These are phyloP conservation scores for Drosophila aldrichi DNA, from an alignment of 2,888 invertebrate genomes.

Conservation along the genomic window DNA sequence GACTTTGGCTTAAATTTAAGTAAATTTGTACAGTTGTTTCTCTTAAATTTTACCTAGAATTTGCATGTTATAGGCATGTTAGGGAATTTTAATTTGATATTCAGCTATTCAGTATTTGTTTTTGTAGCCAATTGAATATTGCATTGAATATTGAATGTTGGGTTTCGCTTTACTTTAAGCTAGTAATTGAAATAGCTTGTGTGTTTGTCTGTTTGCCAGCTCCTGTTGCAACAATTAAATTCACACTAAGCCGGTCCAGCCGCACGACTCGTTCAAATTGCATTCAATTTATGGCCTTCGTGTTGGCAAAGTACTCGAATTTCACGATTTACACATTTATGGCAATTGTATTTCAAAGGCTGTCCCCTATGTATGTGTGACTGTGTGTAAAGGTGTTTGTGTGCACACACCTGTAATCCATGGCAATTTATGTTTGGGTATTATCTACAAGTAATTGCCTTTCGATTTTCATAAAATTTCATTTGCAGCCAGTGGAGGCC, in stretches of 20 bases:
- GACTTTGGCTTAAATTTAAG: background rate
- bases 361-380: background rate
- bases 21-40: background rate
- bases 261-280: slow-evolving; percentile 20
- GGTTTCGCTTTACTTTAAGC: background rate
- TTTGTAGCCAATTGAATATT: background rate
- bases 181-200: background rate
- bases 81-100: background rate
- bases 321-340: slow-evolving; percentile 34
- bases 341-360: slow-evolving; percentile 40
- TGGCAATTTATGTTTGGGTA: slow-evolving; percentile 23
- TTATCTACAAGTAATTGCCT: slow-evolving; percentile 48
- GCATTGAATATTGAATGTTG: no score
- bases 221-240: slow-evolving; percentile 24
- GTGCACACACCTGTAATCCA: slow-evolving; percentile 25
- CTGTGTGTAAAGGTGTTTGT: background rate
- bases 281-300: slow-evolving; percentile 26
- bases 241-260: slow-evolving; percentile 7
- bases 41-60: background rate
- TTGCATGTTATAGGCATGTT: background rate
- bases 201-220: background rate
- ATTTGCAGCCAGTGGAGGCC: slow-evolving; percentile 18
- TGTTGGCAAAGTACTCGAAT: slow-evolving; percentile 13
- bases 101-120: background rate
- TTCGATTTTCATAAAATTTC: slow-evolving; percentile 44